Evolutionary conservation across 2,113 vertebrate genomes (phyloP).

Genomic region (Lanius collurio): DNA sequence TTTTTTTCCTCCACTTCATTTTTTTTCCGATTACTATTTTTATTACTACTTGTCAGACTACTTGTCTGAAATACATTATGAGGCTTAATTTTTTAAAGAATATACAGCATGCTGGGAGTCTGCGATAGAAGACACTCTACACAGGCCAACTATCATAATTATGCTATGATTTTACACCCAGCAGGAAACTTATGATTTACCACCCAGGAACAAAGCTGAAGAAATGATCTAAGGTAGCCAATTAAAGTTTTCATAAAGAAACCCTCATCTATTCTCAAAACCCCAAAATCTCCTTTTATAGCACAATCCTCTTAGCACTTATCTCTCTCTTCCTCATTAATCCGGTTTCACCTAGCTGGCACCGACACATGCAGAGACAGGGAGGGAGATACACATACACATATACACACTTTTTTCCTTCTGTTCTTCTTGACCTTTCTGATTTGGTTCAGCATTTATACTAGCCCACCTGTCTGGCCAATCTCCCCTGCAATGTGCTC

Average conservation of each 20-base stretch:
- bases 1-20: background rate
- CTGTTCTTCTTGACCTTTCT: constrained; percentile 61
- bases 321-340: constrained; percentile 65
- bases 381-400: background rate
- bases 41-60: constrained; percentile 53
- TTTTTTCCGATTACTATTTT: constrained; percentile 40
- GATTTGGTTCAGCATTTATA: constrained; percentile 53
- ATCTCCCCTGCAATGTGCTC: constrained; percentile 48
- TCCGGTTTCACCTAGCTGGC: constrained; percentile 54
- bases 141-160: constrained; percentile 58
- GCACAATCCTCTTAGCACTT: constrained; percentile 57
- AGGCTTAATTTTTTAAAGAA: constrained; percentile 37
- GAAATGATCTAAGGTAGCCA: constrained; percentile 64
- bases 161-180: constrained; percentile 46
- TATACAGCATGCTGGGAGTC: constrained; percentile 36
- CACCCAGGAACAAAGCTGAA: constrained; percentile 66
- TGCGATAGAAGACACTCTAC: constrained; percentile 26
- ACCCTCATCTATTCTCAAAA: constrained; percentile 48
- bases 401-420: background rate
- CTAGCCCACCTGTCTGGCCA: constrained; percentile 60
- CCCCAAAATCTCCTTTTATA: constrained; percentile 59
- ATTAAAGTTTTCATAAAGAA: constrained; percentile 67
- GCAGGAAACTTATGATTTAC: constrained; percentile 59
- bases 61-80: constrained; percentile 33
- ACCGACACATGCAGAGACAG: constrained; percentile 7